Percentiles rank a stretch among this genome's conserved stretches.
Evolutionary conservation across 1,140 invertebrate species (phyloP).

Genomic region (Aphelenchoides avenae): DNA sequence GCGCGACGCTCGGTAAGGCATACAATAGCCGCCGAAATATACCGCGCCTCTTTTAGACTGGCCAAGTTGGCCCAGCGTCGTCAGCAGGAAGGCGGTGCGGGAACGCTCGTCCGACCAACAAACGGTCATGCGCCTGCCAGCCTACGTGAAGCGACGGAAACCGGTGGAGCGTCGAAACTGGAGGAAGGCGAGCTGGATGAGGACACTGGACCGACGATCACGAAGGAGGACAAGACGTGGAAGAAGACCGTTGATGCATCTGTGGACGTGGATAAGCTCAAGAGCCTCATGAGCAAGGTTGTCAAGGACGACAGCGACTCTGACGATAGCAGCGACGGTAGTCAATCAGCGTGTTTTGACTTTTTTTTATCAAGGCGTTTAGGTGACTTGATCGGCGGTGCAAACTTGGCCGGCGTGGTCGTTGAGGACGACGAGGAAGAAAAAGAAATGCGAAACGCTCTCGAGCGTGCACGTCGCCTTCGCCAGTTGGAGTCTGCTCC

Average conservation of each 20-base stretch:
- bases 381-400: constrained; percentile 25
- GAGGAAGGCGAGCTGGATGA: constrained; percentile 45
- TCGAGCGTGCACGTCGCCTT: constrained; percentile 26
- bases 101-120: constrained; percentile 1
- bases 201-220: background rate
- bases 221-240: constrained; percentile 15
- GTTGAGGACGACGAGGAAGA: constrained; percentile 43
- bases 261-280: constrained; percentile 21
- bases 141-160: constrained; percentile 2
- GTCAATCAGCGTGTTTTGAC: background rate
- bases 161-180: constrained; percentile 2
- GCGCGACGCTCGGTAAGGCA: constrained; percentile 17
- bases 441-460: constrained; percentile 32
- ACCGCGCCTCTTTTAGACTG: constrained; percentile 24
- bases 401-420: constrained; percentile 23
- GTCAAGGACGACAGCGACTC: constrained; percentile 2
- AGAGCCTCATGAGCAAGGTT: constrained; percentile 15
- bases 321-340: background rate
- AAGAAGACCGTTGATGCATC: constrained; percentile 29
- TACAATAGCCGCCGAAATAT: background rate
- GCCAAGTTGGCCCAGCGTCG: constrained; percentile 38
- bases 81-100: constrained; percentile 9
- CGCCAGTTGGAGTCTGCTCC: constrained; percentile 21
- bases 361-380: constrained; percentile 3
- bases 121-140: background rate